Percentiles rank a stretch among this genome's conserved stretches.
Conservation (phyloP, 2,888 invertebrate species). For the Eristalis tenax region DNA sequence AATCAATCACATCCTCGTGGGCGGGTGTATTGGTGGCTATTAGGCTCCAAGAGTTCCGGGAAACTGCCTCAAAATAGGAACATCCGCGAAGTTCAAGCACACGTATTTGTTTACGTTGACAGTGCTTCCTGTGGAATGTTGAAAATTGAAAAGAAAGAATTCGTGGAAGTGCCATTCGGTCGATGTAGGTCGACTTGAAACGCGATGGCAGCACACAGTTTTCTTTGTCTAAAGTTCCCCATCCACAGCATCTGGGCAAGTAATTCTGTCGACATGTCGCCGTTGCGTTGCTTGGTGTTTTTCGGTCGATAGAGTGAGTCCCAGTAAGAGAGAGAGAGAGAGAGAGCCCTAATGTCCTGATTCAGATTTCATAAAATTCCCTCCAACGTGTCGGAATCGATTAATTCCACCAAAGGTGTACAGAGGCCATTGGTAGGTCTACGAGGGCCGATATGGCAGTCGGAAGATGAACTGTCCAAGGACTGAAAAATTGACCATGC, state of each 20-base stretch:
- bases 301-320: neutral
- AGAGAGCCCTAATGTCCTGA: neutral
- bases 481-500: too few relatives aligned
- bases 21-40: neutral
- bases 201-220: neutral
- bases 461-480: too few relatives aligned
- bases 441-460: too few relatives aligned
- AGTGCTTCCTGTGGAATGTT: neutral
- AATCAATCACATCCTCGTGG: neutral
- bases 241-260: neutral
- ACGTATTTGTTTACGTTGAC: neutral
- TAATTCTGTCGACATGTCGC: neutral
- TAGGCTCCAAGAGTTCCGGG: neutral
- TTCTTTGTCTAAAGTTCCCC: neutral
- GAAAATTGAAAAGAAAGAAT: neutral
- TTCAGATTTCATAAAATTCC: too few relatives aligned
- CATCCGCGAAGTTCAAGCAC: neutral
- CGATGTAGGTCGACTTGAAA: neutral
- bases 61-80: neutral
- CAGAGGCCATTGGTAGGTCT: too few relatives aligned
- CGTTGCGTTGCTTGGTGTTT: neutral
- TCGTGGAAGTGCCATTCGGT: neutral
- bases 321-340: neutral
- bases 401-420: too few relatives aligned
- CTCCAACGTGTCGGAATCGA: too few relatives aligned